Conservation (phyloP, 2,888 invertebrate genomes). For the Maniola hyperantus region DNA sequence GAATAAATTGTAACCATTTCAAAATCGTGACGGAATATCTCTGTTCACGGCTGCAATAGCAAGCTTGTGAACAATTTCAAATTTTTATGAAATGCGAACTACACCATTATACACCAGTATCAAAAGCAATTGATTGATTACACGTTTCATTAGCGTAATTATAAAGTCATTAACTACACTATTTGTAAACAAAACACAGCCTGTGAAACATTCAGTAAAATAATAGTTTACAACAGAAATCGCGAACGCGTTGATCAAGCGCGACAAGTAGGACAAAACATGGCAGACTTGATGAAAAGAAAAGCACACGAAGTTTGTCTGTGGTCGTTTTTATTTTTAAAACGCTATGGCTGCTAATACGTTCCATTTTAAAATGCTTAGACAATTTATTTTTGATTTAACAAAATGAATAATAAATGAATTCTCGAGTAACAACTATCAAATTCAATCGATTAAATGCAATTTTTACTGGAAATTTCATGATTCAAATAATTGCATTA, state of each 20-base stretch:
- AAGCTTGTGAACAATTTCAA: slow-evolving; percentile 66
- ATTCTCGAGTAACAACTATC: no score
- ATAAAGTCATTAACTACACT: slow-evolving; percentile 66
- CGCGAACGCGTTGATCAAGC: slow-evolving; percentile 79
- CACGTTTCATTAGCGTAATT: slow-evolving; percentile 59
- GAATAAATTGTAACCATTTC: slow-evolving; percentile 51
- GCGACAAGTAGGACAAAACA: slow-evolving; percentile 83
- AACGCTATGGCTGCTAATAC: slow-evolving; percentile 50
- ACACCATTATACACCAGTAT: slow-evolving; percentile 68
- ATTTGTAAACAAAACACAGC: slow-evolving; percentile 79
- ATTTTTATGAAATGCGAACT: slow-evolving; percentile 72
- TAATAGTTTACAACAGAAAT: slow-evolving; percentile 71
- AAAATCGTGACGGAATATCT: slow-evolving; percentile 61
- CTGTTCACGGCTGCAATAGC: slow-evolving; percentile 53
- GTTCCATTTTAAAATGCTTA: slow-evolving; percentile 36
- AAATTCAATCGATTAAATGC: no score
- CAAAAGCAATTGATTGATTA: slow-evolving; percentile 58
- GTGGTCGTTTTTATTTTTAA: slow-evolving; percentile 69
- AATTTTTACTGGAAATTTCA: no score
- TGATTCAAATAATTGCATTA: not conserved
- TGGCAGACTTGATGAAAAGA: slow-evolving; percentile 79
- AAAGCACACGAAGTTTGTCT: slow-evolving; percentile 76
- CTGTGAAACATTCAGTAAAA: slow-evolving; percentile 76
- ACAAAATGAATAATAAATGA: no score
- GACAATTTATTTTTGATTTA: not conserved